Evolutionary conservation across 2,797 vertebrate genomes (phyloP), one percentile per base, ranked within the genome.

Genomic region (Eidolon dupreanum): DNA sequence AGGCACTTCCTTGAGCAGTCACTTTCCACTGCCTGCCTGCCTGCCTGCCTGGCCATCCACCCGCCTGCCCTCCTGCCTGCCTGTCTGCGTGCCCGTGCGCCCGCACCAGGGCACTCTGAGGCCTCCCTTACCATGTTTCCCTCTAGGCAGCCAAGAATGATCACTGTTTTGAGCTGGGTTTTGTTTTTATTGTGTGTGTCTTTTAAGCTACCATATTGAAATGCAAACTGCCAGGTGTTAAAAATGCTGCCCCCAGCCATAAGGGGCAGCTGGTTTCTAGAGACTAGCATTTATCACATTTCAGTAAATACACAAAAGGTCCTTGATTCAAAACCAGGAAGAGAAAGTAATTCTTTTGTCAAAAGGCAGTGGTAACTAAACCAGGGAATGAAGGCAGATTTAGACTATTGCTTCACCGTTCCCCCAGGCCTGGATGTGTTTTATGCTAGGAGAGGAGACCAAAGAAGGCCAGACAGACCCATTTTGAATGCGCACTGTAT

Each of bases 271-370:
- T 98, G 97, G 85, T 89, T 96, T 93, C 92, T 73, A 41, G 78
- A 91, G 92, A 95, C 95, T 33, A 88, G 95, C 93, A 93, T 93
- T 96, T 96, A 96, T 91, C 94, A 92, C 91, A 95, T 96, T 96
- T 95, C 92, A 93, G 88, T 93, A 97, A 96, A 95, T 74, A 97
- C 96, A 97, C 97, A 97, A 97, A 97, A 97, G 96, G 88, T 97
- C 97, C 87, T 93, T 93, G 41, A 97, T 97, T 96, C 90, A 91
- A 94, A 97, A 94, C 78, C 95, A 97, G 95, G 75, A 95, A 96
- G 90, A 94, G 86, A 97, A 92, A 81, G 43, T 95, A 96, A 97
- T 96, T 91, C 97, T 91, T 96, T 97, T 97, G 96, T 97, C 94
- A 84, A 94, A 97, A 93, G 94, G 96, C 92, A 93, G 41, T 17